These are phyloP conservation scores for Aselliscus stoliczkanus DNA, from an alignment of 2,797 vertebrate genomes.

Conservation along the genomic window DNA sequence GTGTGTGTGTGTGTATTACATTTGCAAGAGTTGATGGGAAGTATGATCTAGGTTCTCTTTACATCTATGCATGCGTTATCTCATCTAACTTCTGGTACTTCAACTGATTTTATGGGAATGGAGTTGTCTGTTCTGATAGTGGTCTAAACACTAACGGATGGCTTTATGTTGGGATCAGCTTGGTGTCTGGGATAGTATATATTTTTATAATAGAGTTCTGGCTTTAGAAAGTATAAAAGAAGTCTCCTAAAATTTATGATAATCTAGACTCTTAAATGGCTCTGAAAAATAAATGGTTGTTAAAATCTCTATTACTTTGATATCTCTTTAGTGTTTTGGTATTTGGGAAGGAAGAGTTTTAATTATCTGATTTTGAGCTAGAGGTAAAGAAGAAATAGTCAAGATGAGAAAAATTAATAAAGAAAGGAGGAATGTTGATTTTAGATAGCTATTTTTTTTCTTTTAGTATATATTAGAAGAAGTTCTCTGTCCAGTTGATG, in stretches of 20 bases:
- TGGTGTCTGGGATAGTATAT: neutral
- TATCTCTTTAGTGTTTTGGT: neutral
- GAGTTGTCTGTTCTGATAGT: neutral
- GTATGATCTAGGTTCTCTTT: neutral
- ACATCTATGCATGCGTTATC: neutral
- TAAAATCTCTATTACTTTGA: neutral
- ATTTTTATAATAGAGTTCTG: neutral
- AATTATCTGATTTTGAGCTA: neutral
- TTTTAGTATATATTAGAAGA: conserved; percentile 64
- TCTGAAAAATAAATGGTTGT: conserved; percentile 8
- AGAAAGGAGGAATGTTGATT: neutral
- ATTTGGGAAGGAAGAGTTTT: neutral
- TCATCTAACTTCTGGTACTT: neutral
- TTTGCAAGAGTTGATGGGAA: neutral
- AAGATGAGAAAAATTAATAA: neutral
- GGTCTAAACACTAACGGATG: neutral
- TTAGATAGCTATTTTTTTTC: neutral
- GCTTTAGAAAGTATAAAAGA: neutral
- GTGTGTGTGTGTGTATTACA: no score
- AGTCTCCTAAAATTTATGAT: neutral
- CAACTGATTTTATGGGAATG: neutral
- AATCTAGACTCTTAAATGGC: neutral
- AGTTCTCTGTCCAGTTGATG: conserved; percentile 63
- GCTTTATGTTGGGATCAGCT: neutral
- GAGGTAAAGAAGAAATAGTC: neutral